phyloP scores from a whole-genome alignment of 53 echinoderm and acorn worm genomes.

The Luidia sarsii region DNA sequence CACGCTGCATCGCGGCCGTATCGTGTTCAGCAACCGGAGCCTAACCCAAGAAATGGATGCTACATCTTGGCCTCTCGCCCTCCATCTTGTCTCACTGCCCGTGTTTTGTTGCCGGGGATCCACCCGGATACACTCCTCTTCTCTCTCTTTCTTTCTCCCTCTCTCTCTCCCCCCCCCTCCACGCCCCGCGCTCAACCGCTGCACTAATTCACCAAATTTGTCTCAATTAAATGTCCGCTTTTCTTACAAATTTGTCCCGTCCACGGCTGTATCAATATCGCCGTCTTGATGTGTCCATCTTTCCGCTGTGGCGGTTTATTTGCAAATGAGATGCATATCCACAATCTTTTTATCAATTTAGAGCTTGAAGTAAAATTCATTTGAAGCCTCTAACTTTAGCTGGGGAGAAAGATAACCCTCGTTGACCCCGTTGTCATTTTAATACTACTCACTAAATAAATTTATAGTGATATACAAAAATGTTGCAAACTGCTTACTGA shows the following conservation, averaged over 20 bases:
- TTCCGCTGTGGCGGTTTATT: too few species aligned
- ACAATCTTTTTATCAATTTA: too few species aligned
- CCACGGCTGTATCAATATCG: background rate
- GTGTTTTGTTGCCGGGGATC: too few species aligned
- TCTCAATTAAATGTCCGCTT: constrained; percentile 13
- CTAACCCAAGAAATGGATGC: constrained; percentile 34
- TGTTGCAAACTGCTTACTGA: too few species aligned
- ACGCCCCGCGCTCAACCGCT: background rate
- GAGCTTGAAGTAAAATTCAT: too few species aligned
- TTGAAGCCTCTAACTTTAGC: too few species aligned
- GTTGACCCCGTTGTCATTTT: too few species aligned
- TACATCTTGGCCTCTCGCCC: background rate
- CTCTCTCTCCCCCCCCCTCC: background rate
- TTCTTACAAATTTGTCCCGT: background rate
- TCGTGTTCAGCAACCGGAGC: constrained; percentile 40
- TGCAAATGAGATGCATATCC: too few species aligned
- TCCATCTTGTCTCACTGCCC: background rate
- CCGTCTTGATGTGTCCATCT: too few species aligned
- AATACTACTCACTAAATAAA: too few species aligned
- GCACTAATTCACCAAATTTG: constrained; percentile 12
- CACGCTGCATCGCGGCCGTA: constrained; percentile 31
- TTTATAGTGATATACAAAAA: too few species aligned
- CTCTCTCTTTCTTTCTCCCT: background rate
- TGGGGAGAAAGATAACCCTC: too few species aligned
- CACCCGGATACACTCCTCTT: background rate